Evolutionary conservation across 2,797 vertebrate species (phyloP), one percentile per base, ranked within the genome.

Genomic region (Acipenser oxyrinchus): DNA sequence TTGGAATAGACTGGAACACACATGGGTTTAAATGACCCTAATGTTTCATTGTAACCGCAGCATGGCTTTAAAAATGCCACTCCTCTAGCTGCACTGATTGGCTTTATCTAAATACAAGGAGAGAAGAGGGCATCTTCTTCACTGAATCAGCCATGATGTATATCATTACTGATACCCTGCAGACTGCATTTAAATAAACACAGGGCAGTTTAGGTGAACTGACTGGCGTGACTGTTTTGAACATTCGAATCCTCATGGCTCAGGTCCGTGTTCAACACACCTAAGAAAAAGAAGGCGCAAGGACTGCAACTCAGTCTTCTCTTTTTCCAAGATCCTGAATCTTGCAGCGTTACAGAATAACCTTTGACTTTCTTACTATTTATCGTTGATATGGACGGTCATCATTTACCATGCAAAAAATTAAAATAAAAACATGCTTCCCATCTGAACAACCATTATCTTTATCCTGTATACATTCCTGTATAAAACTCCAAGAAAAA

Each of bases 111-210:
- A 62, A 62, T 62, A 62, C 60, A 62, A 62, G 6, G 55, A n/a
- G 11, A 58, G 8, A 62, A 37, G 18, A 62, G 60, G 18, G 60
- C 60, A 62, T 48, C 60, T 23, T 62, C 13, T 62, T 23, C 7
- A 37, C 52, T 55, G 9, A 18, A 10, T 9, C 60, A 62, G 60
- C 18, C 7, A 23, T 62, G 48, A 48, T 23, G 10, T 62, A 37
- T 62, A 62, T 62, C 60, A 62, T 62, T 10, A 9, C 6, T 8
- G 11, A 18, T 7, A 9, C 11, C 18, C 6, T 10, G 18, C 60
- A 62, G 60, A 48, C 60, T 23, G 60, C 10, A 62, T 18, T 62
- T n/a, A 62, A 9, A 62, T 37, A 62, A 37, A 62, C 18, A 62
- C 18, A 62, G 18, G 48, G 18, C n/a, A 18, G 7, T 48, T 62